A percentile compares a stretch with the other conserved stretches of the same genome.
Evolutionary conservation across 2,888 invertebrate species (phyloP).

Genomic region (Neoscelio sp.): DNA sequence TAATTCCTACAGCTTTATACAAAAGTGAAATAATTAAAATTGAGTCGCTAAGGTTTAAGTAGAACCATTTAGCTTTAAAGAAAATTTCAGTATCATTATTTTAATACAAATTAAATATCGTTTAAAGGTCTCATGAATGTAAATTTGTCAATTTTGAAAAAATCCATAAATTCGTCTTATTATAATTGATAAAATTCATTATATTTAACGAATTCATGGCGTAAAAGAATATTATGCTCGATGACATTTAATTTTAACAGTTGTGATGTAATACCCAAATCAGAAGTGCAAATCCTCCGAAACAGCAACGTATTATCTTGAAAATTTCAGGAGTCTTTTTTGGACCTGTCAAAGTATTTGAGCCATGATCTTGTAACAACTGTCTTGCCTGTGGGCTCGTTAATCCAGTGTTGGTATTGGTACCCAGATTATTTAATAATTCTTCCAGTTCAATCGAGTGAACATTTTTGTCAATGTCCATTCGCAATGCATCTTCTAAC

Average conservation of each 20-base stretch:
- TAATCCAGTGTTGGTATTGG: constrained; percentile 83
- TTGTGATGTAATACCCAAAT: constrained; percentile 70
- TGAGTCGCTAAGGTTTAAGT: too few species aligned
- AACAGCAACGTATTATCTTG: constrained; percentile 88
- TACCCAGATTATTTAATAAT: constrained; percentile 67
- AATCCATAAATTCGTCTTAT: too few species aligned
- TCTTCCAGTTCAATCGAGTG: constrained; percentile 67
- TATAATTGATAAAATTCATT: constrained; percentile 3
- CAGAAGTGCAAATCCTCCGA: constrained; percentile 84
- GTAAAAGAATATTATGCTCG: background rate
- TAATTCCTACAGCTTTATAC: too few species aligned
- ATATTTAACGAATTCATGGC: background rate
- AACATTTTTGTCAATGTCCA: constrained; percentile 72
- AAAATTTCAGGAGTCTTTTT: constrained; percentile 88
- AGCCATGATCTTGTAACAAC: constrained; percentile 86
- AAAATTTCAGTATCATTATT: too few species aligned
- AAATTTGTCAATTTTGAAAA: too few species aligned
- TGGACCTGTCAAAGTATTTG: constrained; percentile 89
- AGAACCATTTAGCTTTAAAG: too few species aligned
- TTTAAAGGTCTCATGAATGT: too few species aligned
- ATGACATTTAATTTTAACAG: constrained; percentile 8
- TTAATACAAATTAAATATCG: too few species aligned
- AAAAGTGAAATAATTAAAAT: too few species aligned
- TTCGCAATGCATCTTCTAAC: constrained; percentile 66
- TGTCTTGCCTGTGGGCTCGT: constrained; percentile 85